Evolutionary conservation across 1,140 invertebrate genomes (phyloP), one percentile per base, ranked within the genome.

Genomic region (Matsumurasca onukii): DNA sequence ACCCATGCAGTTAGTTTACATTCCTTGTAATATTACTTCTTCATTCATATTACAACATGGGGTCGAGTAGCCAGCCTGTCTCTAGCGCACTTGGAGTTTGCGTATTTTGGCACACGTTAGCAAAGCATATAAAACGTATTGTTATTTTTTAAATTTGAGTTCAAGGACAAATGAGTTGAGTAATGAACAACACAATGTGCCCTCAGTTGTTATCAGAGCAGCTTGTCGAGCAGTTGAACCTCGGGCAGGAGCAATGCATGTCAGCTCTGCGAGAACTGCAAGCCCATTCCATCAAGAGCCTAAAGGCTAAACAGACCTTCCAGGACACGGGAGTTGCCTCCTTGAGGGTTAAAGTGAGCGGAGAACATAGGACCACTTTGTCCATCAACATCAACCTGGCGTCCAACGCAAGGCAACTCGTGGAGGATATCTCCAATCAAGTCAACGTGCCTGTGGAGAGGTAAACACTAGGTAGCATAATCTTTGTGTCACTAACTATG

Each of bases 311-410:
- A 71, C 80, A 85, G 48, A 79, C 83, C 52, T 88, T 86, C 73
- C 78, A 85, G 69, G 82, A 86, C 71, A 88, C 86, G 1, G 90
- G 90, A 31, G 73, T 85, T 62, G 87, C 88, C 2, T 86, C 84
- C 3, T 73, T 90, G 13, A 84, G 85, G 75, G 76, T 90, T 0
- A 86, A 84, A 74, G 75, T 84, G 20, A 80, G 84, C 12, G 72
- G 77, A 0, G 78, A 78, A 17, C 74, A 78, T 59, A 77, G 79
- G 0, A 78, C 73, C 63, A 71, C 80, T 9, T 31, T 84, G 2
- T 80, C 79, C 25, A 76, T 86, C 25, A 77, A 85, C 72, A 77
- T 84, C 31, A 79, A 77, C 69, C 76, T 88, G 15, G 76, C 77
- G 67, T 76, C 77, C 0, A 73, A 77, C 57, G 88, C 86, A 1